Percentiles rank a stretch among this genome's conserved stretches.
These are phyloP conservation scores for Gobionotothen gibberifrons DNA, from an alignment of 2,797 vertebrate species.

Conservation along the genomic window DNA sequence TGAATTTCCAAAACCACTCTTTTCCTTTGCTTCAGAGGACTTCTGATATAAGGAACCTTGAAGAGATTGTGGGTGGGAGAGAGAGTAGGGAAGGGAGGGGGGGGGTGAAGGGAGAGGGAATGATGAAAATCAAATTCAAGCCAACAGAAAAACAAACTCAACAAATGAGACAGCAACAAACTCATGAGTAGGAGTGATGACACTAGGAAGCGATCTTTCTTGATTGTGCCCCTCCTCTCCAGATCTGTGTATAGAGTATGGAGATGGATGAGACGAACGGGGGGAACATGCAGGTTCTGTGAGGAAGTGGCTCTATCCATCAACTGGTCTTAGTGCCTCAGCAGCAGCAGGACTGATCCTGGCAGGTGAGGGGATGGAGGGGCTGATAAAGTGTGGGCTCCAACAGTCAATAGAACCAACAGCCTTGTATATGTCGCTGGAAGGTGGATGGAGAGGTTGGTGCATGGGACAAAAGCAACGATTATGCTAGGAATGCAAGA, in stretches of 20 bases:
- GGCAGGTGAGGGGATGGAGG: slow-evolving; percentile 75
- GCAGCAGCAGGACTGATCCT: slow-evolving; percentile 81
- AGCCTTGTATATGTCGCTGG: slow-evolving; percentile 73
- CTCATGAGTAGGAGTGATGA: slow-evolving; percentile 86
- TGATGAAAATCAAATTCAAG: slow-evolving; percentile 85
- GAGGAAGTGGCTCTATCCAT: slow-evolving; percentile 84
- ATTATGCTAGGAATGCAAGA: slow-evolving; percentile 47
- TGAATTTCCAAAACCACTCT: slow-evolving; percentile 97
- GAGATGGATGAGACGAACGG: slow-evolving; percentile 71
- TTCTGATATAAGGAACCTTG: slow-evolving; percentile 99
- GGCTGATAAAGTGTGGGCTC: slow-evolving; percentile 88
- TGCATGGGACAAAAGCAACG: slow-evolving; percentile 51
- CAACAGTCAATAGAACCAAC: slow-evolving; percentile 84
- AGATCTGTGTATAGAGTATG: slow-evolving; percentile 64
- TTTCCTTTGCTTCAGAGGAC: slow-evolving; percentile 96
- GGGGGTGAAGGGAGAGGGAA: slow-evolving; percentile 67
- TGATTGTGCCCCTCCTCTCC: slow-evolving; percentile 77
- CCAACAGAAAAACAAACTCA: slow-evolving; percentile 84
- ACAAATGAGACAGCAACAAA: slow-evolving; percentile 85
- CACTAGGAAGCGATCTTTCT: slow-evolving; percentile 77
- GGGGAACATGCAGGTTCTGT: slow-evolving; percentile 61
- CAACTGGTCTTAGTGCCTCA: slow-evolving; percentile 86
- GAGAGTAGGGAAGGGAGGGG: slow-evolving; percentile 69
- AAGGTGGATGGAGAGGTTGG: slow-evolving; percentile 58
- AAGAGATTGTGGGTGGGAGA: slow-evolving; percentile 81